phyloP scores from a whole-genome alignment of 2,797 vertebrate species.

The Phataginus tricuspis region DNA sequence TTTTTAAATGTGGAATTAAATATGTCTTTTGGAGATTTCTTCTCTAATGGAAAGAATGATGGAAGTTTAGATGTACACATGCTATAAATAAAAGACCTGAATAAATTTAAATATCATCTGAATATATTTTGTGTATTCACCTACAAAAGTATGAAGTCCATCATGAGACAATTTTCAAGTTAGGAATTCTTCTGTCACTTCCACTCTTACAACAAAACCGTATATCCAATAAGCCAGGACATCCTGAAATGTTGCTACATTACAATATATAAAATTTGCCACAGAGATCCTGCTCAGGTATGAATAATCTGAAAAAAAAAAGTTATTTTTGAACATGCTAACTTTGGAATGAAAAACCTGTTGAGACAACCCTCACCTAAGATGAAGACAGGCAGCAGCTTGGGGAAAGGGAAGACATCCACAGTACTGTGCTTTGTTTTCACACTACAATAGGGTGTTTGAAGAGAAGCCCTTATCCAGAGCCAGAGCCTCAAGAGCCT shows the following conservation, averaged over 20 bases:
- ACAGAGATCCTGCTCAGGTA: neutral
- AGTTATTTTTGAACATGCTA: conserved; percentile 51
- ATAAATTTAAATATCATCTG: conserved; percentile 26
- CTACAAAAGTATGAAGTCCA: neutral
- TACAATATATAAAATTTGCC: conserved; percentile 14
- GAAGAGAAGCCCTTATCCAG: neutral
- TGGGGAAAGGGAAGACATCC: neutral
- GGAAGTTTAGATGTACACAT: neutral
- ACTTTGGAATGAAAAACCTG: conserved; percentile 72
- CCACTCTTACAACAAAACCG: neutral
- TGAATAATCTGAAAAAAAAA: neutral
- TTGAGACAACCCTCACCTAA: conserved; percentile 58
- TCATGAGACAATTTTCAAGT: conserved; percentile 10
- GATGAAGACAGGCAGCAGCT: neutral
- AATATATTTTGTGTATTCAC: neutral
- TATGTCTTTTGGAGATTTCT: conserved; percentile 19
- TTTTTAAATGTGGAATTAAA: conserved; percentile 42
- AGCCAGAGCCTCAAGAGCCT: conserved; percentile 41
- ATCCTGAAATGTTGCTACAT: conserved; percentile 28
- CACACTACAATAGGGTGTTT: conserved; percentile 52
- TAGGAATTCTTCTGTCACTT: conserved; percentile 39
- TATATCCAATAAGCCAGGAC: neutral
- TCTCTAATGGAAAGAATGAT: neutral
- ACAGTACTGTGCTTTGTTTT: conserved; percentile 62
- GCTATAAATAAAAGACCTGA: conserved; percentile 7